Percentiles rank a stretch among this genome's conserved stretches.
Evolutionary conservation across 2,888 invertebrate species (phyloP).

Genomic region (Synanthedon andrenaeformis): DNA sequence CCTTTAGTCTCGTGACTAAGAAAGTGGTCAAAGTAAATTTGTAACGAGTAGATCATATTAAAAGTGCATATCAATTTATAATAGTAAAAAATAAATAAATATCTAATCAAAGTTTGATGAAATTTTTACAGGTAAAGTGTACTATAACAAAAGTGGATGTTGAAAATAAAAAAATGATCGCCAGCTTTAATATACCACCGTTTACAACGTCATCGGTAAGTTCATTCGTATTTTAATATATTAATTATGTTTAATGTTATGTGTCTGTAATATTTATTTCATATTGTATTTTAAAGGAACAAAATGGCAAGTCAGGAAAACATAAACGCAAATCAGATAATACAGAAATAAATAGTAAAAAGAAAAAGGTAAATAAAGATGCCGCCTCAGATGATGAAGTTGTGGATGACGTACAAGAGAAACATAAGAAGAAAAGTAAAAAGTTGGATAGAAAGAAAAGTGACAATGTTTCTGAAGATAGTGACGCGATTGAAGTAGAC

Average conservation of each 20-base stretch:
- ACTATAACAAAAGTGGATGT: conserved; percentile 46
- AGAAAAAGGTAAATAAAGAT: conserved; percentile 8
- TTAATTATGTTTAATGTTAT: background rate
- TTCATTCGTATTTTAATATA: background rate
- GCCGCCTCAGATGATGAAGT: conserved; percentile 3
- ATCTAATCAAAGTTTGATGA: background rate
- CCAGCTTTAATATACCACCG: conserved; percentile 45
- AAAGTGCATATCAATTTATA: too few relatives aligned
- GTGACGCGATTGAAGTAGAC: conserved; percentile 7
- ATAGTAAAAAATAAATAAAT: background rate
- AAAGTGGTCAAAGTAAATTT: too few relatives aligned
- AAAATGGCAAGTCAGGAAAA: conserved; percentile 18
- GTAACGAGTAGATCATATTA: too few relatives aligned
- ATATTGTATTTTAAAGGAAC: conserved; percentile 19
- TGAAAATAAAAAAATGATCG: conserved; percentile 43
- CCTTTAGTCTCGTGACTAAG: too few relatives aligned
- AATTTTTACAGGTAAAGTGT: conserved; percentile 55
- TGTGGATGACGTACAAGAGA: conserved; percentile 6
- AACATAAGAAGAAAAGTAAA: conserved; percentile 3
- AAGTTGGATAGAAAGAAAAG: conserved; percentile 8
- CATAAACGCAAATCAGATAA: conserved; percentile 13
- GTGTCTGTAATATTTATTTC: background rate
- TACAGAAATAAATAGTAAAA: conserved; percentile 11
- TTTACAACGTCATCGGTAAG: conserved; percentile 27
- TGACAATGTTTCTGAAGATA: background rate